Evolutionary conservation across 2,797 vertebrate genomes (phyloP).

Genomic region (Triplophysa bombifrons): DNA sequence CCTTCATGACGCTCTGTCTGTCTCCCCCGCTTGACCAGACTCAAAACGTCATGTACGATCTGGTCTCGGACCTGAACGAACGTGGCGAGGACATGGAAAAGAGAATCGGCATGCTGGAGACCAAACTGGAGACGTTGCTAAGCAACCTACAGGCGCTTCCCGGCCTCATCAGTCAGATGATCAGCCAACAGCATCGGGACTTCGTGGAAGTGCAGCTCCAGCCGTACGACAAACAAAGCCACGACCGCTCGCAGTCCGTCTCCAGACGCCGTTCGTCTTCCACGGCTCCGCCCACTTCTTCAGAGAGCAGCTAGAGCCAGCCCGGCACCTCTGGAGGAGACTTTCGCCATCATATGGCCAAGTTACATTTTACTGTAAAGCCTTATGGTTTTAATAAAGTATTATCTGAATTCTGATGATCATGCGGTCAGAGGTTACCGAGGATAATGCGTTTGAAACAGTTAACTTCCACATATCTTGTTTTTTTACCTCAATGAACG

Average conservation of each 20-base stretch:
- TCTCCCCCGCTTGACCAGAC: constrained; percentile 77
- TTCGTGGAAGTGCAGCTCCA: constrained; percentile 95
- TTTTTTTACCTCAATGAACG: constrained; percentile 80
- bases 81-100: constrained; percentile 99
- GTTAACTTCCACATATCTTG: constrained; percentile 45
- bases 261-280: constrained; percentile 94
- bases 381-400: constrained; percentile 98
- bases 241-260: constrained; percentile 90
- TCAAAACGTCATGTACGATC: constrained; percentile 99
- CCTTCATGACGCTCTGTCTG: constrained; percentile 16
- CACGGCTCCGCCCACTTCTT: constrained; percentile 97
- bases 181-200: constrained; percentile 95
- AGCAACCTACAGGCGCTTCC: constrained; percentile 96
- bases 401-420: constrained; percentile 97
- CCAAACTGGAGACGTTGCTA: constrained; percentile 95
- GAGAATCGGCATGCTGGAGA: constrained; percentile 94
- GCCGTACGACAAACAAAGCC: constrained; percentile 89
- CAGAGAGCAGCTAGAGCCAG: constrained; percentile 97
- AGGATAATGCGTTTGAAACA: constrained; percentile 74
- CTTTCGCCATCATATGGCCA: constrained; percentile 99
- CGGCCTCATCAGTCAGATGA: constrained; percentile 95
- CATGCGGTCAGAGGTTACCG: constrained; percentile 78
- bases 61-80: constrained; percentile 98
- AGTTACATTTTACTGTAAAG: constrained; percentile 99
- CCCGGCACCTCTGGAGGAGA: constrained; percentile 86